These are phyloP conservation scores for Strigamia crassipes DNA, from an alignment of 2,888 invertebrate species.

Conservation along the genomic window DNA sequence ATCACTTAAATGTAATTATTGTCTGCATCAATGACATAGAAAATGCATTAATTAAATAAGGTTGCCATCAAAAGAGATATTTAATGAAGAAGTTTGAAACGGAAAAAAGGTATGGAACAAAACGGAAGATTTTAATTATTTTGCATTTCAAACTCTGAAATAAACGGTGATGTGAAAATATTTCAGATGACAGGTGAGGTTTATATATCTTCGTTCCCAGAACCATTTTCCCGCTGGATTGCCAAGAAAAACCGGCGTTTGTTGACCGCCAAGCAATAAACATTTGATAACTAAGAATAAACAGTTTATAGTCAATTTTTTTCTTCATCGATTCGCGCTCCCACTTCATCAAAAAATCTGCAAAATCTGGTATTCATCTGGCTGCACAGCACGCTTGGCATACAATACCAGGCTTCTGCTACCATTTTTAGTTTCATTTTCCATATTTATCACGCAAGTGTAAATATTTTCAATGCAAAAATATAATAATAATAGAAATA, in stretches of 20 bases:
- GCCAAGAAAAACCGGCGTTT: neutral
- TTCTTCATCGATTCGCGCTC: neutral
- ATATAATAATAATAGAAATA: neutral
- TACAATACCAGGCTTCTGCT: neutral
- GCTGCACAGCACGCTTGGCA: neutral
- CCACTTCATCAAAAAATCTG: neutral
- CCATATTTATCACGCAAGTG: conserved; percentile 8
- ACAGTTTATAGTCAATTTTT: neutral
- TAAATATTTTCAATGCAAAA: conserved; percentile 5
- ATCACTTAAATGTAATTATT: too few relatives aligned
- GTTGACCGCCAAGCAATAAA: neutral
- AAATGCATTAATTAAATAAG: neutral
- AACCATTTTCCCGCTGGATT: neutral
- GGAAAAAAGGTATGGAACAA: neutral
- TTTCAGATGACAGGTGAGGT: conserved; percentile 12
- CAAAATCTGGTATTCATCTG: neutral
- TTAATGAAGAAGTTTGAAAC: too few relatives aligned
- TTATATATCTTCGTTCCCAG: neutral
- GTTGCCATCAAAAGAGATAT: too few relatives aligned
- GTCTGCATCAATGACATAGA: neutral
- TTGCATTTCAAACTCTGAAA: neutral
- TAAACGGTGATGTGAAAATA: conserved; percentile 38
- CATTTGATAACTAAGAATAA: neutral
- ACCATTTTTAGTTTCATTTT: conserved; percentile 32
- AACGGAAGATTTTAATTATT: neutral